These are phyloP conservation scores for Sternarchorhynchus goeldii DNA, from an alignment of 2,797 vertebrate genomes.

Conservation along the genomic window DNA sequence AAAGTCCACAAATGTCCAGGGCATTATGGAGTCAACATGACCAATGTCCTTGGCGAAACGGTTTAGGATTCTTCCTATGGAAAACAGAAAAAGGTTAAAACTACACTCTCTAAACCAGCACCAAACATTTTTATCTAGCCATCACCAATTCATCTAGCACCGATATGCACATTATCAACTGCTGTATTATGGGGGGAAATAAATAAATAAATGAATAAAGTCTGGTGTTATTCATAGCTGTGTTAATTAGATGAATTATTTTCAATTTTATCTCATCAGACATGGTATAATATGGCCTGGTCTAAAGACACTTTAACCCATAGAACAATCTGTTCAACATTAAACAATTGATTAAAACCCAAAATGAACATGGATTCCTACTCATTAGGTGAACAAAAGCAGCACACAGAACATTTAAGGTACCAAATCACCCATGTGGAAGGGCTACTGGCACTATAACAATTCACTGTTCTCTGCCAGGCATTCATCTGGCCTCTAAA, in stretches of 20 bases:
- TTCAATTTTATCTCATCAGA: slow-evolving; percentile 35
- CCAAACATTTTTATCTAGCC: not conserved
- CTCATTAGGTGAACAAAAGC: not conserved
- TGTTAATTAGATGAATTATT: not conserved
- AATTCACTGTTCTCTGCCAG: not conserved
- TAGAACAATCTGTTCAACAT: not conserved
- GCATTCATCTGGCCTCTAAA: not conserved
- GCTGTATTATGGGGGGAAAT: not conserved
- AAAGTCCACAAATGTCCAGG: slow-evolving; percentile 93
- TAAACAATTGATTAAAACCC: slow-evolving; percentile 35
- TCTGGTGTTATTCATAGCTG: not conserved
- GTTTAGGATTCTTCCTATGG: slow-evolving; percentile 76
- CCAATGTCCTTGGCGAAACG: slow-evolving; percentile 97
- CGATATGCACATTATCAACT: not conserved
- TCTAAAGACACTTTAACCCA: slow-evolving; percentile 35
- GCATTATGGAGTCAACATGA: slow-evolving; percentile 92
- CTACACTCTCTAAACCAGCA: not conserved
- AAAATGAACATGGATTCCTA: slow-evolving; percentile 4
- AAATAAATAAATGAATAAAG: not conserved
- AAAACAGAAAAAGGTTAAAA: slow-evolving; percentile 40
- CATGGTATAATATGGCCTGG: not conserved
- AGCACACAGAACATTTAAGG: not conserved
- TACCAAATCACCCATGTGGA: slow-evolving; percentile 20
- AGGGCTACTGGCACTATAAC: not conserved
- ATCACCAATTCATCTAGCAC: not conserved